Base-by-base conservation (phyloP, 2,113 vertebrate genomes). In the Mixornis gularis region DNA sequence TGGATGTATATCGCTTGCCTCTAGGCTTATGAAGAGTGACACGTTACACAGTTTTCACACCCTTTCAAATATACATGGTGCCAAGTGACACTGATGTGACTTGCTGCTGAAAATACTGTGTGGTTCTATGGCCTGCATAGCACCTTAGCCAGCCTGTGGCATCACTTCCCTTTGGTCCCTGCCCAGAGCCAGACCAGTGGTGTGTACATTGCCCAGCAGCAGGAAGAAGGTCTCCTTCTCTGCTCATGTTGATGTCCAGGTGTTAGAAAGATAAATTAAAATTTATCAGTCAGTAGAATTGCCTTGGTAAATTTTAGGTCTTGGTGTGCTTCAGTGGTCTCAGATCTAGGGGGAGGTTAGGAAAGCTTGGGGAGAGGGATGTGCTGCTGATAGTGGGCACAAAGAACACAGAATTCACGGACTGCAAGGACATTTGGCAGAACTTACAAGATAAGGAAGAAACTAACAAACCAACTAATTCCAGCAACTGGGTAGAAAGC, bases 1-100 rank as follows among this genome's bases (percentile, higher is more conserved):
- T 92, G 90, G 58, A 36, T 92, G 38, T 76, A 4, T 87, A 72
- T 87, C 62, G 79, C 51, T 91, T 94, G 92, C 79, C 79, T 83
- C 63, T 55, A 74, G 92, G 87, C 82, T 85, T 85, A 48, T 43
- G 81, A 77, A 73, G 46, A 46, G 51, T 52, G 81, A 21, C 34
- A 22, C 3, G 9, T 72, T 79, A 60, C 26, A 38, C 29, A 22
- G 66, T 63, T 91, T 85, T 85, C 56, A 46, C 71, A 73, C 70
- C 46, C 51, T 94, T 81, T 43, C 71, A 73, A 51, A 59, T 70
- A 29, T 14, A 26, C 22, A 2, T 5, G 34, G 38, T 85, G 79
- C 63, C 74, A 79, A 72, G 53, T 59, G 46, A 89, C 55, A 66
- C 24, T 7, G 4, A 14, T 2, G 4, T 21, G 79, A 25, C 53